Evolutionary conservation across 1,140 invertebrate genomes (phyloP), one percentile per base, ranked within the genome.

Genomic region (Drosophila busckii): DNA sequence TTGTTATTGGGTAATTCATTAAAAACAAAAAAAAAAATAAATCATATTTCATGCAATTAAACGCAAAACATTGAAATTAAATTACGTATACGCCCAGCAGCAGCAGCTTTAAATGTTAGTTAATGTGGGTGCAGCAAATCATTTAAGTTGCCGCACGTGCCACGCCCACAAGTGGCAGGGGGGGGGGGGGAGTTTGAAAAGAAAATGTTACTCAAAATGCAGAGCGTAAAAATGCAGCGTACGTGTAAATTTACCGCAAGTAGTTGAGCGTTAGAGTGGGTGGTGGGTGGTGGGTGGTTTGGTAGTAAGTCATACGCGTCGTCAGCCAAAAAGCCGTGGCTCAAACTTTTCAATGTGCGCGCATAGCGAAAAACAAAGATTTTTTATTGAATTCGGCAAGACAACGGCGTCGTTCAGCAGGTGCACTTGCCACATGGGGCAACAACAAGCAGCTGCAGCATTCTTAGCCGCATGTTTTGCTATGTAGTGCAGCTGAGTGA

Each of bases 341-440:
- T 78, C 73, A 80, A 68, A 80, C 58, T 82, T 80, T 80, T 80
- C 73, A 80, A 80, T 80, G 54, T 56, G 34, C 61, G 69, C 48
- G 49, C 54, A 32, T 7, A 35, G 31, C 44, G 58, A 82, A 80
- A 80, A 80, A 69, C 82, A 82, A 80, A 80, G 75, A 73, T 75
- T 78, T 69, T 75, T 82, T 80, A 80, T 80, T 80, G 75, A 80
- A 80, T 80, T 82, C 80, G 75, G 65, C 62, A 82, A 50, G n/a
- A n/a, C n/a, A n/a, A n/a, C n/a, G n/a, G n/a, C 67, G 69, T 46
- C 46, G 50, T 53, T 75, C 54, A 45, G 48, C 35, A 38, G 56
- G 44, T 48, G 28, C 42, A 35, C 26, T 13, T 16, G 3, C 15
- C 7, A 20, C 20, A 17, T 10, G 5, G 35, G 20, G 13, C 12